phyloP scores from a whole-genome alignment of 2,113 vertebrate genomes.

The Sapayoa aenigma region DNA sequence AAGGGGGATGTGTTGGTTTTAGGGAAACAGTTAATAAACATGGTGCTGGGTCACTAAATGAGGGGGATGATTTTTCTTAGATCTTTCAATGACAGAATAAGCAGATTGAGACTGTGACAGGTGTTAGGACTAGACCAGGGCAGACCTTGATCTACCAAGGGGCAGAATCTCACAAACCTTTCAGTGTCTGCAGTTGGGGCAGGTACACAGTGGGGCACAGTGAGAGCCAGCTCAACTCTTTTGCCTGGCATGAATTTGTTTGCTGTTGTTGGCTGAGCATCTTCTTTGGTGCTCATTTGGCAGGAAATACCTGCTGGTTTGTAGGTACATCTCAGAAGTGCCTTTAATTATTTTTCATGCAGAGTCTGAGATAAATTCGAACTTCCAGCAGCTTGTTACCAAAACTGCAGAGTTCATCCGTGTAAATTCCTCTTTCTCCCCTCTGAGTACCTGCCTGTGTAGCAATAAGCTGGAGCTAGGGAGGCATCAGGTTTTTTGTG shows the following conservation, averaged over 20 bases:
- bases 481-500: not conserved
- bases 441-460: fast-evolving
- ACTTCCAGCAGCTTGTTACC: not conserved
- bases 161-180: not conserved
- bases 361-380: not conserved
- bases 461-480: not conserved
- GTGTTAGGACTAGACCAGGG: not conserved
- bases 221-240: not conserved
- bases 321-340: not conserved
- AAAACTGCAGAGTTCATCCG: not conserved
- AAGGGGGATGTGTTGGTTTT: not conserved
- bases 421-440: not conserved
- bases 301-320: fast-evolving
- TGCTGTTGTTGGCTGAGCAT: not conserved
- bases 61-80: not conserved
- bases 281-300: not conserved
- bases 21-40: not conserved
- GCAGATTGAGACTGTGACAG: not conserved
- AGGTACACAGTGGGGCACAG: not conserved
- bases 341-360: not conserved
- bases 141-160: not conserved
- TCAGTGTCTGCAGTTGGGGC: not conserved
- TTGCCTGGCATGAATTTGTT: not conserved
- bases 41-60: not conserved
- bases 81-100: not conserved